Conservation (phyloP, 2,797 vertebrate species). For the Diplodus puntazzo region DNA sequence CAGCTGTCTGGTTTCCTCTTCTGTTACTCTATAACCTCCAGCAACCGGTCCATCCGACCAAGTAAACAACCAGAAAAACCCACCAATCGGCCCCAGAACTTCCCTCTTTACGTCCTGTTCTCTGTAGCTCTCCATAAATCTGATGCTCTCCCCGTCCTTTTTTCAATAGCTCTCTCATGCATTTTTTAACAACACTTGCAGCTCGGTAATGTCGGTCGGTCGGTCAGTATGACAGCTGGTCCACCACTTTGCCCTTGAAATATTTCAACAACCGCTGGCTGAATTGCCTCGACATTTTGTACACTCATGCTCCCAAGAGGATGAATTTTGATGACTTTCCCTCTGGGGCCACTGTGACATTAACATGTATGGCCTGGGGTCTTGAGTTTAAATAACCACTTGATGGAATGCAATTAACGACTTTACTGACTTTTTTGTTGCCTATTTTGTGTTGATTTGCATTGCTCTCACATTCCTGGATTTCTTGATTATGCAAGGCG, state of each 20-base stretch:
- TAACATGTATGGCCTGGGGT: background rate
- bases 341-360: background rate
- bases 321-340: background rate
- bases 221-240: background rate
- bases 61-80: conserved; percentile 29
- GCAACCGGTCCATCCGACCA: conserved; percentile 45
- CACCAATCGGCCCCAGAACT: conserved; percentile 12
- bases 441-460: too few species aligned
- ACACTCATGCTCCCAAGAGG: background rate
- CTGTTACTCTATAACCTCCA: conserved; percentile 47
- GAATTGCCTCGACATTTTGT: background rate
- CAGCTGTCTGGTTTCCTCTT: conserved; percentile 57
- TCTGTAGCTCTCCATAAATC: conserved; percentile 15
- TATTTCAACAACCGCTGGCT: background rate
- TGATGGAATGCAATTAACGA: background rate
- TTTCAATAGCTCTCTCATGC: conserved; percentile 5
- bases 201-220: background rate
- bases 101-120: conserved; percentile 1
- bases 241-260: background rate
- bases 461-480: too few species aligned
- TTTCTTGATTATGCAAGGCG: too few species aligned
- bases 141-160: background rate
- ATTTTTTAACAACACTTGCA: background rate
- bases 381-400: background rate
- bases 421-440: too few species aligned